phyloP scores from a whole-genome alignment of 2,113 vertebrate species.

The Eptesicus fuscus region DNA sequence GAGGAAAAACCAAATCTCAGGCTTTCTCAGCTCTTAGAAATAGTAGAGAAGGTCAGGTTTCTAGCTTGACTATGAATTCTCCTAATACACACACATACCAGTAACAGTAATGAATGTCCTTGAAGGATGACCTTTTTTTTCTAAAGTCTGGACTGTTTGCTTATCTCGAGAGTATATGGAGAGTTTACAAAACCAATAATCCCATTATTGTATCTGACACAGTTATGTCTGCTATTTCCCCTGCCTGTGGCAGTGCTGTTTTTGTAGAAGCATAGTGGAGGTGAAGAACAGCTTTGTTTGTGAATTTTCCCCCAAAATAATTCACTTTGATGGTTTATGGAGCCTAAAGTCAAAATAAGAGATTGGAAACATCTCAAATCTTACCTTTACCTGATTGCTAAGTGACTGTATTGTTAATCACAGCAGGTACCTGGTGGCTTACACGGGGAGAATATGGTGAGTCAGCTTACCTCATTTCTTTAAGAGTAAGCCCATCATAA shows the following conservation, averaged over 20 bases:
- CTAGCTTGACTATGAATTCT: not conserved
- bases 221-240: not conserved
- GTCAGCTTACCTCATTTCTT: not conserved
- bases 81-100: not conserved
- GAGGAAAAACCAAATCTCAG: not conserved
- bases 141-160: not conserved
- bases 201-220: not conserved
- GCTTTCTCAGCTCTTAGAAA: not conserved
- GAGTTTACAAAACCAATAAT: not conserved
- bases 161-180: not conserved
- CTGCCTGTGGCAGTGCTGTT: not conserved
- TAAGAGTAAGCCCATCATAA: not conserved
- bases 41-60: not conserved
- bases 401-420: not conserved
- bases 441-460: not conserved
- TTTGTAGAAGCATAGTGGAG: not conserved
- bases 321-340: constrained; percentile 9
- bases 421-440: not conserved
- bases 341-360: not conserved
- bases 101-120: not conserved
- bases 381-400: not conserved
- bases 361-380: not conserved
- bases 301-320: not conserved
- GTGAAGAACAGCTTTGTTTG: not conserved
- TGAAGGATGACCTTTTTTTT: not conserved